Evolutionary conservation across 2,113 vertebrate genomes (phyloP).

Genomic region (Daboia siamensis): DNA sequence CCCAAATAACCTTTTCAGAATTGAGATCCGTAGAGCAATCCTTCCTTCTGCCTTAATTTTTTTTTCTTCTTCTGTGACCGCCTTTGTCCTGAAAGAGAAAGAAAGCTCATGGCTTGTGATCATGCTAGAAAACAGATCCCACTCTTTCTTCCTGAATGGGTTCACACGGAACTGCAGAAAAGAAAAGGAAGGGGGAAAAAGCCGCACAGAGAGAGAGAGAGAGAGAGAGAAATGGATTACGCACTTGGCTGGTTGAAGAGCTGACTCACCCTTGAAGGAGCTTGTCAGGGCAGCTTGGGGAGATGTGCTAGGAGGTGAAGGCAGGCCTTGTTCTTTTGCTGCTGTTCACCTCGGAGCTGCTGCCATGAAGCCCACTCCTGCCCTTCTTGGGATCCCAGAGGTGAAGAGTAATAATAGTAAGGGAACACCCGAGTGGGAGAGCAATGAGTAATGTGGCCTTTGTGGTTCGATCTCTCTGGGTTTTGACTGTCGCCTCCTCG

Average conservation of each 20-base stretch:
- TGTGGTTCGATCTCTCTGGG: neutral
- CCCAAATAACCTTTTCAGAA: neutral
- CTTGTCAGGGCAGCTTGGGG: neutral
- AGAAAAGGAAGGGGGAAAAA: neutral
- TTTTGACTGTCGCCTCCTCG: neutral
- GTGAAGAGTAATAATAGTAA: neutral
- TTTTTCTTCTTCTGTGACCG: neutral
- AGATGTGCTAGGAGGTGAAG: neutral
- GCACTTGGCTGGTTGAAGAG: neutral
- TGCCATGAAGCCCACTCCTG: neutral
- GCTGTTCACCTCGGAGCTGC: neutral
- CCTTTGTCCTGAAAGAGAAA: neutral
- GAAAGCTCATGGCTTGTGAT: neutral
- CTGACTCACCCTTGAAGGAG: neutral
- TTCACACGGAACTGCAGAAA: neutral
- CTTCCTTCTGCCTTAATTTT: neutral
- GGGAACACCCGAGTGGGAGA: slow-evolving; percentile 3
- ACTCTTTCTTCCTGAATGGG: neutral
- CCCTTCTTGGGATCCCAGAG: slow-evolving; percentile 13
- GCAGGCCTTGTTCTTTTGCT: neutral
- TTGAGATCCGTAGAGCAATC: neutral
- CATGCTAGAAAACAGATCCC: neutral
- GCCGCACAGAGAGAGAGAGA: neutral
- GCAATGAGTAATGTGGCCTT: slow-evolving; percentile 19
- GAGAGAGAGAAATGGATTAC: neutral